phyloP scores from a whole-genome alignment of 2,888 invertebrate species.

The Tachystola acroxantha region DNA sequence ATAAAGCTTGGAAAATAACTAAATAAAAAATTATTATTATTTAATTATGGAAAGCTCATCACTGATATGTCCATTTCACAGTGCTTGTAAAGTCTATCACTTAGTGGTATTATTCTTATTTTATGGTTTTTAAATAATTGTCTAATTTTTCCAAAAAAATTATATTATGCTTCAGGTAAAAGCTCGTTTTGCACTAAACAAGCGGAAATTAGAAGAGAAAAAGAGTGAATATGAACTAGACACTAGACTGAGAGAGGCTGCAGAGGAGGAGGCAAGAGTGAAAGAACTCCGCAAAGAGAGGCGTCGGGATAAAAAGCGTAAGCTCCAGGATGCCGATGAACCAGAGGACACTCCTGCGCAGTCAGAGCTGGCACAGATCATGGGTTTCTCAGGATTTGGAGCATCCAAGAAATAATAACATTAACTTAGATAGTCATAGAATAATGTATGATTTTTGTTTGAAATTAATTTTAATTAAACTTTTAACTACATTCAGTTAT shows the following conservation, averaged over 20 bases:
- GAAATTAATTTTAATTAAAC: neutral
- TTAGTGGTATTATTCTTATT: too few species aligned
- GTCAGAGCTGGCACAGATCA: constrained; percentile 90
- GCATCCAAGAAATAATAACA: constrained; percentile 85
- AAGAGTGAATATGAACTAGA: constrained; percentile 97
- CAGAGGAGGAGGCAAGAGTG: constrained; percentile 96
- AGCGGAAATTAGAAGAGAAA: constrained; percentile 96
- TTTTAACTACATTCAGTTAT: too few species aligned
- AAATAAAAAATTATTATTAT: too few species aligned
- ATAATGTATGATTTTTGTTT: neutral
- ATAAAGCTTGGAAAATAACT: too few species aligned
- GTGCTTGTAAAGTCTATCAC: too few species aligned
- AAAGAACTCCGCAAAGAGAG: constrained; percentile 93
- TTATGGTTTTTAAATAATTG: too few species aligned
- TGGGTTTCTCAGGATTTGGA: constrained; percentile 97
- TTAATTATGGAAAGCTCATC: too few species aligned
- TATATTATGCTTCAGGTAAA: constrained; percentile 82
- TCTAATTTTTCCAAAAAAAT: too few species aligned
- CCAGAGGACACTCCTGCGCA: constrained; percentile 71
- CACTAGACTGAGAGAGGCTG: constrained; percentile 92
- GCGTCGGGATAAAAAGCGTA: constrained; percentile 92
- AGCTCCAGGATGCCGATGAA: constrained; percentile 82
- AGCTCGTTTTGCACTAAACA: constrained; percentile 94
- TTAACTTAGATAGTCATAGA: neutral
- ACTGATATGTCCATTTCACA: too few species aligned